A percentile compares a stretch with the other conserved stretches of the same genome.
Evolutionary conservation across 1,140 invertebrate genomes (phyloP).

Genomic region (Dufourea novaeangliae): DNA sequence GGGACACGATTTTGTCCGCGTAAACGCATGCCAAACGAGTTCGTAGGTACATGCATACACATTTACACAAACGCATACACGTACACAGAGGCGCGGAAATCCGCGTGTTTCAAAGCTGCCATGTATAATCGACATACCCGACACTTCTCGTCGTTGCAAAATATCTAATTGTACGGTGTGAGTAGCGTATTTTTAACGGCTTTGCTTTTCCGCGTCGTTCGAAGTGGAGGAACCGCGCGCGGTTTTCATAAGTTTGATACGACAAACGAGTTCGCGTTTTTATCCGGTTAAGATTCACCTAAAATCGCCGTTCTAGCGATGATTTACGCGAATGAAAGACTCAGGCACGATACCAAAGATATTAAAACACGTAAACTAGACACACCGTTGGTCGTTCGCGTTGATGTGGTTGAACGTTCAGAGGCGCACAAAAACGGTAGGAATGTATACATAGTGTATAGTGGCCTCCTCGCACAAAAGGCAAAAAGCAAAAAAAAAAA

Average conservation of each 20-base stretch:
- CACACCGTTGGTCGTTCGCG: slow-evolving; percentile 72
- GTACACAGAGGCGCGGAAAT: slow-evolving; percentile 24
- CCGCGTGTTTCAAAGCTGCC: slow-evolving; percentile 62
- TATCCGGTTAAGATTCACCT: slow-evolving; percentile 47
- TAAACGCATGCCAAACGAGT: not conserved
- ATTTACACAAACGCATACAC: not conserved
- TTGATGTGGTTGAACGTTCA: slow-evolving; percentile 72
- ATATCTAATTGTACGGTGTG: slow-evolving; percentile 41
- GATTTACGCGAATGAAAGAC: slow-evolving; percentile 69
- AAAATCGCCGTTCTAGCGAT: slow-evolving; percentile 49
- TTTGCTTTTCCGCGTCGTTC: slow-evolving; percentile 45
- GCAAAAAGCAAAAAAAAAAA: slow-evolving; percentile 65
- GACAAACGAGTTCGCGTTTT: slow-evolving; percentile 52
- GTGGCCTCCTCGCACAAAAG: slow-evolving; percentile 69
- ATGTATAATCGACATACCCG: slow-evolving; percentile 51
- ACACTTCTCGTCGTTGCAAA: slow-evolving; percentile 49
- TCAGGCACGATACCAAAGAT: slow-evolving; percentile 81
- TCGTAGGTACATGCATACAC: slow-evolving; percentile 1
- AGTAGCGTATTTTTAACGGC: slow-evolving; percentile 51
- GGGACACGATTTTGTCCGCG: slow-evolving; percentile 8
- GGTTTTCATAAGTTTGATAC: slow-evolving; percentile 62
- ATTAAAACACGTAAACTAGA: slow-evolving; percentile 73
- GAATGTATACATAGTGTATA: slow-evolving; percentile 34
- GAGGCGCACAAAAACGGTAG: slow-evolving; percentile 77
- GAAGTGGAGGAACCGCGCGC: not conserved